phyloP scores from a whole-genome alignment of 2,888 invertebrate species.

The Ptilodon capucinus region DNA sequence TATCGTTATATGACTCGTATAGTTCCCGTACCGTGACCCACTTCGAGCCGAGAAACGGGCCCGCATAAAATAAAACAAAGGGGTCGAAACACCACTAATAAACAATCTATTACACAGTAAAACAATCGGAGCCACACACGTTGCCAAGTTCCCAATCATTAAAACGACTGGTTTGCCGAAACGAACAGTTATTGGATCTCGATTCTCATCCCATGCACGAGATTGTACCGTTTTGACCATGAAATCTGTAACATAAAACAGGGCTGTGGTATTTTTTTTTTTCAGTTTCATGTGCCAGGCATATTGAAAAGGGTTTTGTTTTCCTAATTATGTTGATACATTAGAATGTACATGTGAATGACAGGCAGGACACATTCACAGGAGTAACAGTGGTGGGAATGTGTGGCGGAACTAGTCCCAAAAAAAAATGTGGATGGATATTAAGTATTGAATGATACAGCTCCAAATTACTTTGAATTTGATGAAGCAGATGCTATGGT shows the following conservation, averaged over 20 bases:
- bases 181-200: constrained; percentile 18
- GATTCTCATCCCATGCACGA: not conserved
- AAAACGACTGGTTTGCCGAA: constrained; percentile 38
- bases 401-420: no score
- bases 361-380: no score
- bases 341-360: no score
- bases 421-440: no score
- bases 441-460: no score
- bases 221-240: not conserved
- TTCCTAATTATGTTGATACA: no score
- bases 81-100: constrained; percentile 33
- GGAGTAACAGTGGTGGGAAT: no score
- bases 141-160: constrained; percentile 51
- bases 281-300: no score
- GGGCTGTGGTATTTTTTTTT: not conserved
- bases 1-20: constrained; percentile 15
- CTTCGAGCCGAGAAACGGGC: constrained; percentile 41
- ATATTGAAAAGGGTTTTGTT: no score
- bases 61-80: constrained; percentile 41
- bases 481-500: no score
- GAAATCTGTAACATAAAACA: not conserved
- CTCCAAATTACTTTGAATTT: no score
- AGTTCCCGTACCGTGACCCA: constrained; percentile 38
- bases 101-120: constrained; percentile 41
- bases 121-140: constrained; percentile 39